Evolutionary conservation across 2,888 invertebrate genomes (phyloP), one percentile per base, ranked within the genome.

Genomic region (Scaeva pyrastri): DNA sequence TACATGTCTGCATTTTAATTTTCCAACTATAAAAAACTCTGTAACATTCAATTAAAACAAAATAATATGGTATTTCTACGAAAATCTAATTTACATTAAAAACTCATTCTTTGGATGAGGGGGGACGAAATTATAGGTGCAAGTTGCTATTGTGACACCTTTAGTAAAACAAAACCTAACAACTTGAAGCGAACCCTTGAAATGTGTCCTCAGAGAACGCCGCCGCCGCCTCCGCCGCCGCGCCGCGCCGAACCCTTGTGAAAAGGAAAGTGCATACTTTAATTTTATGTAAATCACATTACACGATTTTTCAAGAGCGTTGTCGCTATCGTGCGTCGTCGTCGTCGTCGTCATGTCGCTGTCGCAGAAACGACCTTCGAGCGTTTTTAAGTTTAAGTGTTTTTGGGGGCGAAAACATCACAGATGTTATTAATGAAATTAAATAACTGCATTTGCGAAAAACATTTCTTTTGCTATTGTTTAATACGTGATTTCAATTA

Each of bases 201-300:
- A 62, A 77, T 58, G 50, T 41, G 8, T 55, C 70, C 70, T 70
- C 21, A 19, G 16, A 8, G 60, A 41, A 8, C 5, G 8, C n/a
- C 6, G 8, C 31, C 31, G 31, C 31, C 5, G 31, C 31, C n/a
- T n/a, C n/a, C 6, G 8, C 31, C 31, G 31, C 31, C 5, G 31
- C 31, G 8, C 31, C 5, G 31, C 31, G 31, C 6, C 31, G 31
- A 8, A 58, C 2, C 12, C 16, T 58, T 70, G 6, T 16, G 10
- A 36, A 21, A 39, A 19, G 45, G 19, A 23, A 60, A 31, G 60
- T 77, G 19, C 48, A 50, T 50, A 52, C 50, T 52, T 70, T 70
- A 70, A 77, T 70, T 76, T 76, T 60, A 70, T 76, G 76, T 39
- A 41, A 76, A 76, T 76, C 58, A 60, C 60, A 56, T 58, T 39